Evolutionary conservation across 2,797 vertebrate genomes (phyloP).

Genomic region (Columba guinea): DNA sequence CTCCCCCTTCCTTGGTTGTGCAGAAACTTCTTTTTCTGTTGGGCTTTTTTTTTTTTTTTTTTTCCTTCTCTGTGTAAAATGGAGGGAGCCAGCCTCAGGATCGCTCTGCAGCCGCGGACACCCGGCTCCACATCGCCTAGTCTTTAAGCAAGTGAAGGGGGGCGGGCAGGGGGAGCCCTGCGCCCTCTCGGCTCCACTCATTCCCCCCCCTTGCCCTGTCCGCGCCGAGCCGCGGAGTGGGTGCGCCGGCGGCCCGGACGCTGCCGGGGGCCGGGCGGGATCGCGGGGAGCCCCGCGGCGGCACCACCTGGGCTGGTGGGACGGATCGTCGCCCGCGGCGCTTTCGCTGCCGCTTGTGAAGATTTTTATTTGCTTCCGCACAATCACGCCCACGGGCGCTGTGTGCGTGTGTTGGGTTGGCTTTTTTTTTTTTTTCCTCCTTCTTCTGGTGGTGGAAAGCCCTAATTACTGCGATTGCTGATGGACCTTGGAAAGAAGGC

Average conservation of each 20-base stretch:
- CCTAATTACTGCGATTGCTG: slow-evolving; percentile 77
- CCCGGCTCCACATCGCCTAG: slow-evolving; percentile 54
- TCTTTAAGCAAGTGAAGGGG: slow-evolving; percentile 44
- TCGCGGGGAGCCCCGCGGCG: slow-evolving; percentile 53
- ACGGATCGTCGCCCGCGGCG: slow-evolving; percentile 60
- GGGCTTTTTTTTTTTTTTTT: not conserved
- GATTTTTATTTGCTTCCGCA: slow-evolving; percentile 80
- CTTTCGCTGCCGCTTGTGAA: slow-evolving; percentile 72
- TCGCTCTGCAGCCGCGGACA: slow-evolving; percentile 49
- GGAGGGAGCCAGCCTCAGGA: slow-evolving; percentile 69
- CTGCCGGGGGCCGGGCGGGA: slow-evolving; percentile 62
- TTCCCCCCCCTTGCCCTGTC: not conserved
- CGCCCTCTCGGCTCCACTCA: slow-evolving; percentile 47
- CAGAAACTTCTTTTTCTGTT: slow-evolving; percentile 51
- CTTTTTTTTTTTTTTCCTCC: not conserved
- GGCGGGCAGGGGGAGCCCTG: slow-evolving; percentile 17
- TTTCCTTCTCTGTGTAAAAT: slow-evolving; percentile 58
- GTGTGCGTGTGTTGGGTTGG: slow-evolving; percentile 53
- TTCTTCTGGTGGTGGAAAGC: slow-evolving; percentile 70
- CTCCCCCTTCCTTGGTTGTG: slow-evolving; percentile 11
- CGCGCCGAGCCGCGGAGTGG: slow-evolving; percentile 17
- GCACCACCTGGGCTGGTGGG: slow-evolving; percentile 66
- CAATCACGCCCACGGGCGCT: slow-evolving; percentile 82
- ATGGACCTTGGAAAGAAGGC: slow-evolving; percentile 81
- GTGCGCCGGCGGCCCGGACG: slow-evolving; percentile 34